phyloP scores from a whole-genome alignment of 2,888 invertebrate genomes.

The Cataglyphis livida region DNA sequence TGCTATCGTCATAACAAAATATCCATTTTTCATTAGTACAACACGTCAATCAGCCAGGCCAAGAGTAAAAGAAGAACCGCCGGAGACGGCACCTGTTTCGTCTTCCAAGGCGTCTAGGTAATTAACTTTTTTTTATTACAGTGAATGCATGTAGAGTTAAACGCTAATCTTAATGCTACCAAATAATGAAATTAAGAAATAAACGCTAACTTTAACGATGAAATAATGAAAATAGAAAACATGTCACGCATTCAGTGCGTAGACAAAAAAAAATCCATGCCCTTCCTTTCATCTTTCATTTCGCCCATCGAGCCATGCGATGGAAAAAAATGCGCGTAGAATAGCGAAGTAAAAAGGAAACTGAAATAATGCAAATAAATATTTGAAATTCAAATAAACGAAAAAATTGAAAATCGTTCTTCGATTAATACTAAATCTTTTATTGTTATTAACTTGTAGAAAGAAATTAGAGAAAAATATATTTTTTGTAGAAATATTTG shows the following conservation, averaged over 20 bases:
- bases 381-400: background rate
- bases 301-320: background rate
- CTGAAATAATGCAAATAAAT: background rate
- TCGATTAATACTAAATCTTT: conserved; percentile 6
- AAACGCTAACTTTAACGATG: background rate
- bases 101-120: conserved; percentile 86
- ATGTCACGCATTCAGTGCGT: background rate
- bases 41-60: conserved; percentile 85
- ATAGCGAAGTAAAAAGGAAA: conserved; percentile 11
- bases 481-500: conserved; percentile 1
- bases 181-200: background rate
- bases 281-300: conserved; percentile 19
- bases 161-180: background rate
- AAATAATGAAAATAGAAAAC: conserved; percentile 12
- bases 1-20: conserved; percentile 79
- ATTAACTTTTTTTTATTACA: conserved; percentile 81
- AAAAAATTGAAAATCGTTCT: background rate
- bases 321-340: background rate
- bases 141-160: conserved; percentile 78
- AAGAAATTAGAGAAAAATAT: background rate
- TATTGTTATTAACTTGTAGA: background rate
- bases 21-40: conserved; percentile 85
- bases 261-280: background rate
- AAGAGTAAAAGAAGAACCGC: conserved; percentile 86
- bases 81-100: conserved; percentile 85